phyloP scores from a whole-genome alignment of 2,888 invertebrate genomes.

The Odontomyia ornata region DNA sequence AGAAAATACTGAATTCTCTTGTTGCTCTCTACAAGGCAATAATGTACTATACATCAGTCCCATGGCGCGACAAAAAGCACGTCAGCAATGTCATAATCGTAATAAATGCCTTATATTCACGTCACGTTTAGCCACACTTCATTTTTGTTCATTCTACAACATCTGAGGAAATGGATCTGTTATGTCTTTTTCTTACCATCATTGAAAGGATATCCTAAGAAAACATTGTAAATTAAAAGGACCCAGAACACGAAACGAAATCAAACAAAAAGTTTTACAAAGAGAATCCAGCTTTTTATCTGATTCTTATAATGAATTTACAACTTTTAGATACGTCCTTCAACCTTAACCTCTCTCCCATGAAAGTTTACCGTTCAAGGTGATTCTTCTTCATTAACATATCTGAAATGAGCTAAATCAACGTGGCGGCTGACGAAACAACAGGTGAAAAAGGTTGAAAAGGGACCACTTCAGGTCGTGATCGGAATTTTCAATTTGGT shows the following conservation, averaged over 20 bases:
- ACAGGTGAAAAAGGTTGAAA: conserved; percentile 18
- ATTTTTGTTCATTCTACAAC: not conserved
- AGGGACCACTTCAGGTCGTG: not conserved
- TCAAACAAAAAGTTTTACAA: not conserved
- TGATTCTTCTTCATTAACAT: conserved; percentile 1
- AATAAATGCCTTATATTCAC: not conserved
- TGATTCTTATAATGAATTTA: not conserved
- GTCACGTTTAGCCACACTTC: not conserved
- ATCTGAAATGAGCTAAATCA: not conserved
- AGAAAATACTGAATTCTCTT: too few relatives aligned
- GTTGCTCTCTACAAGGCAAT: too few relatives aligned
- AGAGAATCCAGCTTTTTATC: not conserved
- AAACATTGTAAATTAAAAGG: not conserved
- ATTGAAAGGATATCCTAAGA: not conserved
- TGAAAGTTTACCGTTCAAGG: not conserved
- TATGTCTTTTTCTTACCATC: not conserved
- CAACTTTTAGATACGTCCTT: not conserved
- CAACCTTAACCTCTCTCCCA: not conserved
- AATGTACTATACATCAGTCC: too few relatives aligned
- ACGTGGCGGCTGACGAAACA: not conserved
- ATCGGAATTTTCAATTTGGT: conserved; percentile 22
- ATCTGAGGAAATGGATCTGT: too few relatives aligned
- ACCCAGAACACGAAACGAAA: too few relatives aligned
- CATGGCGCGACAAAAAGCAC: too few relatives aligned
- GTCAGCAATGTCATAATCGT: too few relatives aligned